These are phyloP conservation scores for Rousettus madagascariensis DNA, from an alignment of 2,797 vertebrate species.

Conservation along the genomic window DNA sequence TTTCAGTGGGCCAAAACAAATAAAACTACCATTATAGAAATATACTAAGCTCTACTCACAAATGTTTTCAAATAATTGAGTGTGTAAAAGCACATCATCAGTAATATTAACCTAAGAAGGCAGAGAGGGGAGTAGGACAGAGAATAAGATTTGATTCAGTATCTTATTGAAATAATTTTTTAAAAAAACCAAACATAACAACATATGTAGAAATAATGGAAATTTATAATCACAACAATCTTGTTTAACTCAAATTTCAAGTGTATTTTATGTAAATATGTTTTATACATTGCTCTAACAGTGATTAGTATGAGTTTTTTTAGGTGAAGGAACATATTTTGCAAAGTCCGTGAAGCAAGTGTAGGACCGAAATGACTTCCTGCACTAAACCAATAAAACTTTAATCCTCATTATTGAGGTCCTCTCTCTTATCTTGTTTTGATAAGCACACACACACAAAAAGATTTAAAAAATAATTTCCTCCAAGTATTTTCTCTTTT, in stretches of 20 bases:
- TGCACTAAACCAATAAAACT: background rate
- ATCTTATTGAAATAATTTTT: background rate
- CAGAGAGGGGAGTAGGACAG: fast-evolving
- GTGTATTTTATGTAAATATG: background rate
- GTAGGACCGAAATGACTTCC: background rate
- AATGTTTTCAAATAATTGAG: background rate
- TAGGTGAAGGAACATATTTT: background rate
- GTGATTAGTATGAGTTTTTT: background rate
- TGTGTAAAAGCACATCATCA: background rate
- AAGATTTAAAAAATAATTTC: background rate
- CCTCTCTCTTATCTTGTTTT: background rate
- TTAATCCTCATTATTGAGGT: background rate
- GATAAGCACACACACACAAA: background rate
- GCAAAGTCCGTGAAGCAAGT: background rate
- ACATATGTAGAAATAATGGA: background rate
- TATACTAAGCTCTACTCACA: background rate
- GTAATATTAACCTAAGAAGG: background rate
- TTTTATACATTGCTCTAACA: background rate
- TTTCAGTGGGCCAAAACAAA: background rate
- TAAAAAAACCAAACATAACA: background rate
- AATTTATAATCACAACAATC: background rate
- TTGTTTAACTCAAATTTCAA: background rate
- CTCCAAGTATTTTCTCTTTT: background rate
- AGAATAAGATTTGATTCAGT: background rate
- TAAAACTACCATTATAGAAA: background rate